Base-by-base conservation (phyloP, 2,113 vertebrate species). In the Canis aureus region DNA sequence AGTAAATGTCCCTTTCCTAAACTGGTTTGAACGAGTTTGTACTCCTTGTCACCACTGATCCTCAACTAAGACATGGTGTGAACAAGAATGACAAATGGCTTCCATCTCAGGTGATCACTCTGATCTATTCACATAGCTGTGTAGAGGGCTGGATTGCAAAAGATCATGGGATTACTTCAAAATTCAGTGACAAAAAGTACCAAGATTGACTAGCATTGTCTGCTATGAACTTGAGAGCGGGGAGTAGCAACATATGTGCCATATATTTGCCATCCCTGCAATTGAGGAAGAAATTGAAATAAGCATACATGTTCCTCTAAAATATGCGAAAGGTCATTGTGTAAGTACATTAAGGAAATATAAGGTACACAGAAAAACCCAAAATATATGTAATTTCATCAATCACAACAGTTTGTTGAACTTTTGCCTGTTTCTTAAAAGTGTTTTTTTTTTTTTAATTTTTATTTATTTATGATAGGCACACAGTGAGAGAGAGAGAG, bases 181-280 rank as follows among this genome's bases (percentile, higher is more conserved):
- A 85, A 76, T 71, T 96, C n/a, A 81, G n/a, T 64, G 73, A 91
- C 64, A 93, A 73, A 83, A 27, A 85, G 64, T 96, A 35, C 35
- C 19, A 87, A 67, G 51, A 89, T n/a, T 85, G 79, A 85, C 60
- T 93, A 83, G 62, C 25, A 88, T 16, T 91, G 23, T 79, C 43
- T 88, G 55, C 71, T 91, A 23, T 66, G 55, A 95, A 64, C 1
- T 19, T 91, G 60, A 43, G 35, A 94, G 49, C 43, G 13, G 32
- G n/a, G 12, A 81, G 7, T 84, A 19, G 17, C 38, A 69, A 93
- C 23, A 74, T 66, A 51, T 51, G 71, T 80, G 29, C 27, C 78
- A 85, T 74, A 43, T 88, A 84, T 79, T 89, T 91, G 59, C 51
- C 57, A 96, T 67, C 11, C 49, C 81, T 84, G 53, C 53, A 59